Evolutionary conservation across 2,113 vertebrate species (phyloP).

Genomic region (Amphilophus citrinellus): DNA sequence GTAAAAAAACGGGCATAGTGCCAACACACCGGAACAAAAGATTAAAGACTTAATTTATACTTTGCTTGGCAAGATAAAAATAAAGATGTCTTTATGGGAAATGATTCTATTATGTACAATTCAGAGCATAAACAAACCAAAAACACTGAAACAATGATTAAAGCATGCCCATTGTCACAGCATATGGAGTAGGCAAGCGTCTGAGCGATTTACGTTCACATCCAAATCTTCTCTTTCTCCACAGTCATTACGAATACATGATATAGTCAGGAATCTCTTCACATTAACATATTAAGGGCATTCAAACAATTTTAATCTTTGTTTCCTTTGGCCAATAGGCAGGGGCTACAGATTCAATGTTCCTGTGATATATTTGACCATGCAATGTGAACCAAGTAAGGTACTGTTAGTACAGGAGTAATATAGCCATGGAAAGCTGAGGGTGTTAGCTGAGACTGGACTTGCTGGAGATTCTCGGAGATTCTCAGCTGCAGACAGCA

Average conservation of each 20-base stretch:
- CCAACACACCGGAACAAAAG: constrained; percentile 62
- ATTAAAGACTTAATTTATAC: constrained; percentile 53
- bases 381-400: constrained; percentile 70
- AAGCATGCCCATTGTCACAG: constrained; percentile 75
- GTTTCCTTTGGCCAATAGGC: constrained; percentile 25
- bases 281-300: constrained; percentile 36
- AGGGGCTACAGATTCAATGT: constrained; percentile 42
- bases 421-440: constrained; percentile 46
- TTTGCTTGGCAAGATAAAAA: constrained; percentile 74
- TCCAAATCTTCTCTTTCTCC: constrained; percentile 38
- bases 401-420: constrained; percentile 40
- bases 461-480: constrained; percentile 14
- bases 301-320: constrained; percentile 43
- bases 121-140: constrained; percentile 64
- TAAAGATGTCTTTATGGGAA: constrained; percentile 75
- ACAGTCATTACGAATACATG: constrained; percentile 42
- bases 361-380: constrained; percentile 65
- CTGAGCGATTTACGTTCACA: constrained; percentile 40
- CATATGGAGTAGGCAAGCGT: constrained; percentile 58
- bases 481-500: constrained; percentile 47
- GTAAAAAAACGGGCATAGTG: constrained; percentile 63
- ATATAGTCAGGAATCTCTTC: constrained; percentile 28
- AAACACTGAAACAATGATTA: constrained; percentile 66
- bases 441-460: constrained; percentile 37
- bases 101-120: constrained; percentile 77